These are phyloP conservation scores for Neolamprologus hecqui DNA, from an alignment of 2,113 vertebrate genomes.

Conservation along the genomic window DNA sequence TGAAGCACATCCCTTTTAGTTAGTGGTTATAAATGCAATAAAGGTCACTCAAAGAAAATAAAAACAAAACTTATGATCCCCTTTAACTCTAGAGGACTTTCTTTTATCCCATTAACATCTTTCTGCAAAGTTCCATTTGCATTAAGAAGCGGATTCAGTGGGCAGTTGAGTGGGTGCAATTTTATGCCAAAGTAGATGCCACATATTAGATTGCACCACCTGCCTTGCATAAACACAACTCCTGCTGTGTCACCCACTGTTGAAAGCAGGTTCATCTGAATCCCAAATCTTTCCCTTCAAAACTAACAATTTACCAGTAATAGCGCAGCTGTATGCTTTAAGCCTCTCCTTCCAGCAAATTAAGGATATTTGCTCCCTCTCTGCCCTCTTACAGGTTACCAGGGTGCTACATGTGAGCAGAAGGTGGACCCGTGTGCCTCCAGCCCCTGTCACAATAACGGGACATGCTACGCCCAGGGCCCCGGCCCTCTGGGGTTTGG, in stretches of 20 bases:
- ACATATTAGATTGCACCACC: not conserved
- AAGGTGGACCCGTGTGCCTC: conserved; percentile 86
- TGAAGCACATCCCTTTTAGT: not conserved
- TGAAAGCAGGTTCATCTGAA: not conserved
- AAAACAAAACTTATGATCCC: not conserved
- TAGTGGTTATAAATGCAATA: not conserved
- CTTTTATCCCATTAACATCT: not conserved
- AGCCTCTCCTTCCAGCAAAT: not conserved
- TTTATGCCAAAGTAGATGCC: not conserved
- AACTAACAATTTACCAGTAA: not conserved
- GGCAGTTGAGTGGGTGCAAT: not conserved
- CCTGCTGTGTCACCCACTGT: not conserved
- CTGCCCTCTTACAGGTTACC: conserved; percentile 71
- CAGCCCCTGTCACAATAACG: conserved; percentile 90
- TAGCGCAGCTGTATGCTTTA: not conserved
- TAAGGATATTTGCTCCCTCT: not conserved
- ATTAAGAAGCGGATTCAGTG: not conserved
- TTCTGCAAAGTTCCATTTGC: not conserved
- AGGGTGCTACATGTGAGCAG: conserved; percentile 82
- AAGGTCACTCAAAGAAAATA: not conserved
- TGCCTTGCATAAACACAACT: not conserved
- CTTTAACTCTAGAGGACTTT: not conserved
- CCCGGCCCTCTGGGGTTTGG: conserved; percentile 70
- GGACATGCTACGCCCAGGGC: conserved; percentile 78
- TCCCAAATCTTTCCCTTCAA: not conserved